A percentile compares a stretch with the other conserved stretches of the same genome.
Evolutionary conservation across 2,888 invertebrate species (phyloP).

Genomic region (Baronia brevicornis): DNA sequence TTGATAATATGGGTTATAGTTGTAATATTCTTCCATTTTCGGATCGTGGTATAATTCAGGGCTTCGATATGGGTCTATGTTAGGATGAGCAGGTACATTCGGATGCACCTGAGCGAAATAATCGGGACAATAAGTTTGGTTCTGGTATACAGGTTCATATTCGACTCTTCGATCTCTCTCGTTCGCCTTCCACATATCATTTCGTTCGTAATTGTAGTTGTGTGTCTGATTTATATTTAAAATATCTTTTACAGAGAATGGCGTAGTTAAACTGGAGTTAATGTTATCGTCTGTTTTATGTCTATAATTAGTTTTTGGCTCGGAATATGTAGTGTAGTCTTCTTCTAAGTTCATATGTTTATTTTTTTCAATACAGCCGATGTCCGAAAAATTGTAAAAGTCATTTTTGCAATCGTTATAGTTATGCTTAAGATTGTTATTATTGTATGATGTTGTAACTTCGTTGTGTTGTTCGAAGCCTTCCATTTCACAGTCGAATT

Average conservation of each 20-base stretch:
- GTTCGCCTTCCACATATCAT: slow-evolving; percentile 47
- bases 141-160: slow-evolving; percentile 42
- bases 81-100: slow-evolving; percentile 44
- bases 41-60: slow-evolving; percentile 51
- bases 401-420: slow-evolving; percentile 48
- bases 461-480: slow-evolving; percentile 58
- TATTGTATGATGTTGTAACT: slow-evolving; percentile 52
- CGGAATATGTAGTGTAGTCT: slow-evolving; percentile 24
- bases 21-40: slow-evolving; percentile 56
- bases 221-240: slow-evolving; percentile 50
- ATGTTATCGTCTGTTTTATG: slow-evolving; percentile 41
- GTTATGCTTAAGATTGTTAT: slow-evolving; percentile 47
- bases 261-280: slow-evolving; percentile 41
- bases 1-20: slow-evolving; percentile 54
- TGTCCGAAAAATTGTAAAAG: slow-evolving; percentile 38
- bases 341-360: slow-evolving; percentile 29
- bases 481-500: slow-evolving; percentile 44
- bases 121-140: slow-evolving; percentile 46
- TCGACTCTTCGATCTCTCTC: slow-evolving; percentile 44
- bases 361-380: slow-evolving; percentile 31
- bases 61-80: slow-evolving; percentile 52
- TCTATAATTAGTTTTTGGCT: slow-evolving; percentile 36
- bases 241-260: slow-evolving; percentile 66
- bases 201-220: slow-evolving; percentile 49
- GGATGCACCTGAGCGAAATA: slow-evolving; percentile 49